These are phyloP conservation scores for Amblyopsis hoosieri DNA, from an alignment of 2,797 vertebrate species.

Conservation along the genomic window DNA sequence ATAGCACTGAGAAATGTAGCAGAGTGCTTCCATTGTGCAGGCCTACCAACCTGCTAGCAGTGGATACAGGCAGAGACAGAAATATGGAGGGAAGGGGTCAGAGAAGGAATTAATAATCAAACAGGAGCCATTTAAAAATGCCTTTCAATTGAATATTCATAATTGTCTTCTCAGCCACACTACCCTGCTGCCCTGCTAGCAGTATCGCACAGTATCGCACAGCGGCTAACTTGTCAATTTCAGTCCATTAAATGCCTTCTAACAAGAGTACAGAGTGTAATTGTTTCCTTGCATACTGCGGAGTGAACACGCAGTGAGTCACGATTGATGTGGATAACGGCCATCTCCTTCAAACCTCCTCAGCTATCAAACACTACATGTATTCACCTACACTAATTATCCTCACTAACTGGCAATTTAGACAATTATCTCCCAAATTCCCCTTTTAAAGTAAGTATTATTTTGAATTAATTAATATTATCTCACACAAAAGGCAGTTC, in stretches of 20 bases:
- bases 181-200: conserved; percentile 11
- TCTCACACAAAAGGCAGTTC: conserved; percentile 1
- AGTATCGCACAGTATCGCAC: conserved; percentile 17
- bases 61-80: not conserved
- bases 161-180: conserved; percentile 1
- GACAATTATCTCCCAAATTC: conserved; percentile 43
- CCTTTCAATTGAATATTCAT: conserved; percentile 13
- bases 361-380: conserved; percentile 30
- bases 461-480: conserved; percentile 31
- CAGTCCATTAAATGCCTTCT: conserved; percentile 38
- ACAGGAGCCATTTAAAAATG: not conserved
- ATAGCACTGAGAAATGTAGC: not conserved
- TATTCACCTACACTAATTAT: conserved; percentile 54
- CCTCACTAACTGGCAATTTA: conserved; percentile 56
- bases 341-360: conserved; percentile 48
- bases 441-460: conserved; percentile 33
- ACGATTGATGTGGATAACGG: conserved; percentile 43
- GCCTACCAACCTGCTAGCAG: not conserved
- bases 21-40: not conserved
- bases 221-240: conserved; percentile 31
- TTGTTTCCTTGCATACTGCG: conserved; percentile 34
- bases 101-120: not conserved
- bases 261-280: conserved; percentile 38
- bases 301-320: conserved; percentile 25
- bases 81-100: not conserved